A percentile compares a stretch with the other conserved stretches of the same genome.
Conservation (phyloP, 23 tunicate genomes). For the Styela clava region DNA sequence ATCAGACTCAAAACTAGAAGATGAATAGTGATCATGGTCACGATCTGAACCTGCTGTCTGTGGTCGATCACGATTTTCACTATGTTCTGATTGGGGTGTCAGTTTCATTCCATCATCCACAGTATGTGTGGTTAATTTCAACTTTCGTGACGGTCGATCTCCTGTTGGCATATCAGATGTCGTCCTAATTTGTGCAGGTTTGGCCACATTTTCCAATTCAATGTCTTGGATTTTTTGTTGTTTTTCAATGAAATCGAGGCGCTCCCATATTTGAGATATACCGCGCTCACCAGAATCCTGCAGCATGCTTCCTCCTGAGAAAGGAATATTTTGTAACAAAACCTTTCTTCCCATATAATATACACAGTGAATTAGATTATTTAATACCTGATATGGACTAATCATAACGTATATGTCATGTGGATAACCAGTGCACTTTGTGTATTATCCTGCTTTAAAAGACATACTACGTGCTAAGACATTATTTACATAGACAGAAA, state of each 20-base stretch:
- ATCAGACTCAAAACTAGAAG: slow-evolving; percentile 13
- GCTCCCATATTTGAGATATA: slow-evolving; percentile 42
- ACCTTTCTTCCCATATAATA: no score
- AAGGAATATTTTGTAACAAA: slow-evolving; percentile 1
- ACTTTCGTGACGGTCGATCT: background rate
- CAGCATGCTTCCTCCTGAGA: background rate
- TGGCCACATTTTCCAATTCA: slow-evolving; percentile 38
- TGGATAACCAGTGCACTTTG: no score
- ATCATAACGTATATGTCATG: no score
- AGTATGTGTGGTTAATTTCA: background rate
- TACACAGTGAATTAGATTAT: no score
- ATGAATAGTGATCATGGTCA: slow-evolving; percentile 9
- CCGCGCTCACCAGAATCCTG: slow-evolving; percentile 30
- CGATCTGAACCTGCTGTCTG: background rate
- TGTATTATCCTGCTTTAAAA: no score
- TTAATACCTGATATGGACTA: no score
- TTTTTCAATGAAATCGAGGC: slow-evolving; percentile 51
- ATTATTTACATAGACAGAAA: no score
- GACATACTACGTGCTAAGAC: no score
- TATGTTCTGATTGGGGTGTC: background rate
- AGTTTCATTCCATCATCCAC: background rate
- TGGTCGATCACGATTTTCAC: background rate
- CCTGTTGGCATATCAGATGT: background rate
- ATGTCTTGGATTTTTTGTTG: slow-evolving; percentile 55
- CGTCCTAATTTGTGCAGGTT: background rate